Evolutionary conservation across 2,797 vertebrate genomes (phyloP), one percentile per base, ranked within the genome.

Genomic region (Triplophysa bombifrons): DNA sequence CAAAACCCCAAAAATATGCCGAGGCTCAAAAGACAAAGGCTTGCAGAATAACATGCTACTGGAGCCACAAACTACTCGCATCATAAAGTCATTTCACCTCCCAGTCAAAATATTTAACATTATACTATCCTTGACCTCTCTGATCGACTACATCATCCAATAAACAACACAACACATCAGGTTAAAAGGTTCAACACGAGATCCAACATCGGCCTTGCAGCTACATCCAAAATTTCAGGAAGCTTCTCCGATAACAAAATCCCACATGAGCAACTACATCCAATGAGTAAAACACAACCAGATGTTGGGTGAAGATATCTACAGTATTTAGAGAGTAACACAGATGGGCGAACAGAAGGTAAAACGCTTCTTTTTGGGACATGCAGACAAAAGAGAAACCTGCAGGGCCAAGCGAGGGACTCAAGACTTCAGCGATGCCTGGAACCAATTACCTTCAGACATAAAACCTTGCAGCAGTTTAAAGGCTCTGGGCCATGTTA

Each of bases 381-480:
- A 38, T 30, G 19, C 4, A 10, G 76, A 67, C 77, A 65, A 58
- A 11, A 67, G 81, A 72, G 41, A 51, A 72, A 48, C 67, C 78
- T 69, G 46, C 41, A 19, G 65, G 66, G 51, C 79, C 79, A 63
- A 67, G 53, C 27, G 53, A 38, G 68, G 68, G 25, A n/a, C 70
- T 38, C 48, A 51, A 51, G 38, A 69, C 14, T 65, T 72, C 82
- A 72, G 50, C 5, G 0, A 79, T 48, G 69, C 81, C 85, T 87
- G 85, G 79, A 84, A 84, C 79, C 76, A 84, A 83, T 85, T 86
- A 84, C 82, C 82, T 75, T 9, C 76, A 78, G 81, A 78, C 76
- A 78, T 78, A 65, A 86, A 63, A 69, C 34, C 67, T 84, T 73
- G 76, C 83, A 83, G 81, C 48, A 46, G 80, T 69, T 82, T 76